Percentiles rank a stretch among this genome's conserved stretches.
Conservation (phyloP, 2,113 vertebrate species). For the Thermophis baileyi region DNA sequence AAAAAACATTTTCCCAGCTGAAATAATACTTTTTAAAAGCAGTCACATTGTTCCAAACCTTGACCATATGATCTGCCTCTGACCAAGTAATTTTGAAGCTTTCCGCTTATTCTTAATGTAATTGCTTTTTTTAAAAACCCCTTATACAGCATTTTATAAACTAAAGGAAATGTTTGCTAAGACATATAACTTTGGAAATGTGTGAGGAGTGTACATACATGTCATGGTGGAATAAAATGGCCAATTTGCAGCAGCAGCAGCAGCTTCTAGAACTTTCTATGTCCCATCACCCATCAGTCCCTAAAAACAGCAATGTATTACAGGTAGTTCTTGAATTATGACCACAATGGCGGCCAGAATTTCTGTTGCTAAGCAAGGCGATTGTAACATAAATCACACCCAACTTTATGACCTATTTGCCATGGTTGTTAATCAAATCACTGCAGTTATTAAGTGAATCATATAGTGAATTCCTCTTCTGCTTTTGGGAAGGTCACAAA, state of each 20-base stretch:
- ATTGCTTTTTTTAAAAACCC: slow-evolving; percentile 20
- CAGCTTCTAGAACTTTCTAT: background rate
- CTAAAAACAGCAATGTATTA: background rate
- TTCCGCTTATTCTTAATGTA: slow-evolving; percentile 51
- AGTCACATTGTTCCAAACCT: slow-evolving; percentile 30
- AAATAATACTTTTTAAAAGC: slow-evolving; percentile 18
- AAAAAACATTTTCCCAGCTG: background rate
- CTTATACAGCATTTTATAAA: slow-evolving; percentile 34
- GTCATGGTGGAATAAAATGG: background rate
- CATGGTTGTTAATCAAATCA: too few species aligned
- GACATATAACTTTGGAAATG: slow-evolving; percentile 28
- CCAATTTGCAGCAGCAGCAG: background rate
- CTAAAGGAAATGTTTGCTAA: slow-evolving; percentile 42
- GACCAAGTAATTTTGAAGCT: slow-evolving; percentile 52
- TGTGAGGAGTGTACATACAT: background rate
- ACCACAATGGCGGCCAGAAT: background rate
- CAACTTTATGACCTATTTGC: background rate
- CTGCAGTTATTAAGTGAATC: too few species aligned
- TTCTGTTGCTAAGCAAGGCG: background rate
- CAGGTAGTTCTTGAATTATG: background rate
- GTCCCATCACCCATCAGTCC: background rate
- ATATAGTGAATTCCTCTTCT: too few species aligned
- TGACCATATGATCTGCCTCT: slow-evolving; percentile 53
- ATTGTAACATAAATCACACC: background rate
- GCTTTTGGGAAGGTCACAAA: too few species aligned